A percentile compares a stretch with the other conserved stretches of the same genome.
These are phyloP conservation scores for Oxyteleia sp. DNA, from an alignment of 2,888 invertebrate genomes.

Conservation along the genomic window DNA sequence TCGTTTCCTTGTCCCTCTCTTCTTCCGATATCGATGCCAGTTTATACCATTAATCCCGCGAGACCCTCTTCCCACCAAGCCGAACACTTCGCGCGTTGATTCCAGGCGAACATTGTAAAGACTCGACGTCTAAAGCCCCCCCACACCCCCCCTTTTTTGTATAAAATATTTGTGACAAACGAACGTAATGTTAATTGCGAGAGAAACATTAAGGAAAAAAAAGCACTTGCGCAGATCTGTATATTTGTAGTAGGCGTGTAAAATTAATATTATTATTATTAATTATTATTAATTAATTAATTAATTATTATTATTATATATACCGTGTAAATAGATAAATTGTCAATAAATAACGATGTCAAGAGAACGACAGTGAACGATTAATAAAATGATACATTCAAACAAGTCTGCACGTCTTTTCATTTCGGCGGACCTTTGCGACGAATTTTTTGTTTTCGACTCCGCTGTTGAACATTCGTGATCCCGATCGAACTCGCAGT, in stretches of 20 bases:
- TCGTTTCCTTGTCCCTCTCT: background rate
- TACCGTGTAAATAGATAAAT: conserved; percentile 80
- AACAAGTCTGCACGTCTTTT: conserved; percentile 66
- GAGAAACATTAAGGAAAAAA: conserved; percentile 13
- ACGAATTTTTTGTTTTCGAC: background rate
- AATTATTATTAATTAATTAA: conserved; percentile 70
- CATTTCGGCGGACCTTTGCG: conserved; percentile 6
- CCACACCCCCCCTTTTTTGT: conserved; percentile 79
- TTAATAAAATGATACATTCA: conserved; percentile 86
- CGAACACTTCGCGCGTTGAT: conserved; percentile 62
- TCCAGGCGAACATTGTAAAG: conserved; percentile 79
- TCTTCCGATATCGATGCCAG: conserved; percentile 65
- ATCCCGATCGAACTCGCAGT: conserved; percentile 27
- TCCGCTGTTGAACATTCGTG: background rate
- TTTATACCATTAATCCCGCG: conserved; percentile 61
- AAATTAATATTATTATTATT: conserved; percentile 82
- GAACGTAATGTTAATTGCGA: conserved; percentile 41
- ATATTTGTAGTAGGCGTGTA: conserved; percentile 86
- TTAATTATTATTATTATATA: conserved; percentile 75
- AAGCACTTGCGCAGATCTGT: conserved; percentile 81
- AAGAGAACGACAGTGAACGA: conserved; percentile 84
- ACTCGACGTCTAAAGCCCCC: conserved; percentile 79
- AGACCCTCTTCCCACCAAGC: conserved; percentile 45
- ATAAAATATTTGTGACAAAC: conserved; percentile 75
- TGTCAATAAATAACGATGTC: conserved; percentile 85